phyloP scores from a whole-genome alignment of 2,797 vertebrate genomes.

The Bradypodion pumilum region DNA sequence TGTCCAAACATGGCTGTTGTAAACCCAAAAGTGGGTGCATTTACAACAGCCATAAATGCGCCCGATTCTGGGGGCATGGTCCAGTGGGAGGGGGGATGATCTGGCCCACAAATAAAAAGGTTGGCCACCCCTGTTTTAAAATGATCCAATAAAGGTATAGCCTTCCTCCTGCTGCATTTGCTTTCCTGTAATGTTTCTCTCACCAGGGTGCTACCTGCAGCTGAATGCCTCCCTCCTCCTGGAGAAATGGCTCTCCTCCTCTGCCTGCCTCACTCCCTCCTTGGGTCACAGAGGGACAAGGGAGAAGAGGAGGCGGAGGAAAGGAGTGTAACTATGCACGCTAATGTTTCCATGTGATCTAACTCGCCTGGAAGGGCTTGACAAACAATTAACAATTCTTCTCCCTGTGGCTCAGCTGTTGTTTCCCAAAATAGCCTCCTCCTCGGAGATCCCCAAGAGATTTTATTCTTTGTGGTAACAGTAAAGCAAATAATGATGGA shows the following conservation, averaged over 20 bases:
- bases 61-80: too few species aligned
- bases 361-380: slow-evolving; percentile 68
- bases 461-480: slow-evolving; percentile 20
- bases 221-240: neutral
- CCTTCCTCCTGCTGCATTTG: too few species aligned
- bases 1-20: too few species aligned
- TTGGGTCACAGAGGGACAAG: slow-evolving; percentile 23
- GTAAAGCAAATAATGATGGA: slow-evolving; percentile 28
- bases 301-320: slow-evolving; percentile 32
- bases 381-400: slow-evolving; percentile 76
- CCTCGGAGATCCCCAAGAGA: slow-evolving; percentile 32
- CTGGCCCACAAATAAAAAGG: too few species aligned
- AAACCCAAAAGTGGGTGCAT: too few species aligned
- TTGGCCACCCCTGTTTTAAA: too few species aligned
- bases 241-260: neutral
- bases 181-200: neutral
- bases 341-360: slow-evolving; percentile 59
- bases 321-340: slow-evolving; percentile 33
- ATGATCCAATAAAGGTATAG: too few species aligned
- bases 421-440: slow-evolving; percentile 75
- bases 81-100: too few species aligned
- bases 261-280: neutral
- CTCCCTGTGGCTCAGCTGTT: slow-evolving; percentile 69
- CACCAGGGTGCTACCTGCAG: neutral
- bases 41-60: too few species aligned